Evolutionary conservation across 2,888 invertebrate genomes (phyloP), one percentile per base, ranked within the genome.

Genomic region (Spialia ferax): DNA sequence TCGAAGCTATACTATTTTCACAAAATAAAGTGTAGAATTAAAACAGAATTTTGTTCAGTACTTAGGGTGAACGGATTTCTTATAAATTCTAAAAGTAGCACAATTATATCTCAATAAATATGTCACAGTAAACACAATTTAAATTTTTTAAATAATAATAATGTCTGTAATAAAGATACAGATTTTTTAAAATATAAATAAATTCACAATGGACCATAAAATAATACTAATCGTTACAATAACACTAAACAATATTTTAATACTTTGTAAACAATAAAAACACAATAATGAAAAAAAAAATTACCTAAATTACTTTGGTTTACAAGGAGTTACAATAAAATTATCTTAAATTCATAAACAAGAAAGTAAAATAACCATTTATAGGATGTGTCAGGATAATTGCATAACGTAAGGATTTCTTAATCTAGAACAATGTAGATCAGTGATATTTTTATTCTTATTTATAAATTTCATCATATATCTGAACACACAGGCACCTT

Each of bases 401-500:
- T 52, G 38, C 26, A 52, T 52, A 61, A 55, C 54, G 18, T 67
- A 22, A 22, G 22, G 29, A 48, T 55, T 61, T 42, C 18, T 45
- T 65, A 65, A 20, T 23, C 55, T 67, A 55, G 61, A 67, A 67
- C 66, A 55, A 67, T 67, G 66, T 67, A 61, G 55, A 67, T 60
- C 32, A 55, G 54, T 67, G 67, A 67, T 67, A 67, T 61, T 61
- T 61, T 67, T 38, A n/a, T 63, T 56, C 50, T 62, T 68, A 78
- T 78, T 77, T 78, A 79, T 83, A 78, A 77, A 83, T 76, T 79
- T 79, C 81, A 79, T 77, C 70, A 81, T 80, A 77, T 82, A 84
- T 79, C 82, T 92, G 91, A 92, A 93, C 92, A 92, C 93, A 86
- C 88, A 90, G 91, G 92, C 91, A 88, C 88, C 88, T 91, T 87